phyloP scores from a whole-genome alignment of 2,113 vertebrate genomes.

The Eulemur macaco region DNA sequence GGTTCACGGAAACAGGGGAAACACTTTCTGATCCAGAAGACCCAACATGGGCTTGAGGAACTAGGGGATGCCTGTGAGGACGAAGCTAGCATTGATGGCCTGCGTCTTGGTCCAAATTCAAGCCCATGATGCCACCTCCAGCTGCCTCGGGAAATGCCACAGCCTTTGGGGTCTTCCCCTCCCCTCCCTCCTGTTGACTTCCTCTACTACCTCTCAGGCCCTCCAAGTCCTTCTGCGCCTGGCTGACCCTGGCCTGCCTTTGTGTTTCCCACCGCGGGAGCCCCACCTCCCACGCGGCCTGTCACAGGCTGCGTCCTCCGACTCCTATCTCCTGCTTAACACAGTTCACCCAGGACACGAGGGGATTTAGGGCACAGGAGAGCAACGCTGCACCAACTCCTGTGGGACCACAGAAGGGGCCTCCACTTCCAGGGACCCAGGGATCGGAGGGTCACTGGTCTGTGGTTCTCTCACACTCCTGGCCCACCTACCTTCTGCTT shows the following conservation, averaged over 20 bases:
- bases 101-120: neutral
- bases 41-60: neutral
- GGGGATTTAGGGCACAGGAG: neutral
- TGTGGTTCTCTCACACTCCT: neutral
- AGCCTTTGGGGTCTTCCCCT: neutral
- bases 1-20: neutral
- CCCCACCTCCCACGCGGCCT: neutral
- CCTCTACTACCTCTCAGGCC: neutral
- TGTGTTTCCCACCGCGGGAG: neutral
- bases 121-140: neutral
- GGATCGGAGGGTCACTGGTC: neutral
- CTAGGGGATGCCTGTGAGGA: neutral
- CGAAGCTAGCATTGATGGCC: neutral
- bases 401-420: neutral
- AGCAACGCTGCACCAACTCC: neutral
- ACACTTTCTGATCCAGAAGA: neutral
- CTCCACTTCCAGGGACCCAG: neutral
- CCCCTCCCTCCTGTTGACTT: neutral
- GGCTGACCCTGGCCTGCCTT: neutral
- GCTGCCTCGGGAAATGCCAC: accelerated
- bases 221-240: neutral
- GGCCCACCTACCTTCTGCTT: conserved; percentile 32
- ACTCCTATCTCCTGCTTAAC: neutral
- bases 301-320: neutral
- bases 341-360: neutral